Evolutionary conservation across 2,113 vertebrate genomes (phyloP), one percentile per base, ranked within the genome.

Genomic region (Trochalopteron elliotii): DNA sequence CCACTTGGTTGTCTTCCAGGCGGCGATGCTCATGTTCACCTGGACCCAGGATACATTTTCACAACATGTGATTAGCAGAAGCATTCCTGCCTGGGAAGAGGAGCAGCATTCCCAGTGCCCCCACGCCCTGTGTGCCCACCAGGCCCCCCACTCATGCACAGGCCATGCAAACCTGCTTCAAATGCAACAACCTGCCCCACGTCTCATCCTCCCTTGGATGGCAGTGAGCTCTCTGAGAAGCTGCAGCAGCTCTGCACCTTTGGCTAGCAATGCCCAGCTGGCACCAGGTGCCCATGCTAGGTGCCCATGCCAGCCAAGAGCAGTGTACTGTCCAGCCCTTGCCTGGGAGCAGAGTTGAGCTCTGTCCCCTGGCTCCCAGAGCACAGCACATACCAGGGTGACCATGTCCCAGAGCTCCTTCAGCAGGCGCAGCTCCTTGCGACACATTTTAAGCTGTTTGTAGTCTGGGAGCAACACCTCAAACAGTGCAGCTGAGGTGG

Each of bases 391-490:
- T 96, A 98, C 98, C 98, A 98, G 77, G 47, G 67, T 4, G 7
- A 97, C 83, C 98, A 97, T 97, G 94, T 98, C 98, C 98, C 98
- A 98, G 77, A 98, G 97, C 18, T 98, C 95, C 95, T 98, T 98
- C 83, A 98, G 98, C 86, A 98, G 87, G 65, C 87, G 11, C 25
- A 97, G 87, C 82, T 98, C 98, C 75, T 28, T 97, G 71, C 82
- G 97, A 28, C 98, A 98, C 1, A 23, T 53, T 69, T 97, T 96
- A 6, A 98, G 97, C 81, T 98, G 96, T 65, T 96, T 97, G 50
- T 98, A 98, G 28, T 98, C 95, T 0, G 98, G 98, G 6, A 98
- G 60, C 0, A 75, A 30, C 64, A 98, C 97, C 33, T 98, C 98
- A 1, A 98, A 98, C 49, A 98, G 97, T 9, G 45, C 11, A 0